Evolutionary conservation across 2,797 vertebrate species (phyloP), one percentile per base, ranked within the genome.

Genomic region (Notoglanidium macrostoma): DNA sequence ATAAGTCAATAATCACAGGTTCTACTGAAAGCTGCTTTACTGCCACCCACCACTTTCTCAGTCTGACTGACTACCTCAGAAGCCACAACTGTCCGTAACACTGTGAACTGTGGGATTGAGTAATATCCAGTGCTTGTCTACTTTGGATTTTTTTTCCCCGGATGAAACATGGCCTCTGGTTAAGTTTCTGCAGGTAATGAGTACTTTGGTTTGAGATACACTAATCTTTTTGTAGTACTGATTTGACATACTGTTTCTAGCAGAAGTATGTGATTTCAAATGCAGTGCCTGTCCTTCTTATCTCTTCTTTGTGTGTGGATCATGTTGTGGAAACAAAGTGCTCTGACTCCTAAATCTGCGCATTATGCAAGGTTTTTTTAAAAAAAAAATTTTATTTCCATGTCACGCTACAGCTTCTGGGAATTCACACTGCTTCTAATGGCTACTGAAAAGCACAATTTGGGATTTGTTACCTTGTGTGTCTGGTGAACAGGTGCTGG

Each of bases 401-500:
- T 72, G 63, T 86, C 74, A 79, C 67, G 59, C 51, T 85, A 51
- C 55, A 85, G 61, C 57, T 87, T 17, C 49, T 10, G 61, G 70
- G 68, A 67, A 70, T 51, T 81, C 10, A 32, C 54, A 85, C 59
- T 73, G 77, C 77, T 77, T 54, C 59, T 35, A 85, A 77, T 55
- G 59, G 63, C 84, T 87, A 59, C 77, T 76, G 40, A 46, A 85
- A 87, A 54, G 1, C 12, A 40, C 40, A 49, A 55, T 84, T 65
- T 83, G 55, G 77, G 68, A 78, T 86, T 72, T 87, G 74, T 49
- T 76, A 85, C 85, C 82, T 78, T 21, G 88, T 92, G 89, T 92
- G 87, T 59, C 68, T 89, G 92, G 89, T 87, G 89, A 93, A 93
- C 92, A 93, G 80, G 67, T 44, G 67, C 88, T 92, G 90, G 88